Conservation (phyloP, 2,113 vertebrate genomes). For the Orthonyx spaldingii region DNA sequence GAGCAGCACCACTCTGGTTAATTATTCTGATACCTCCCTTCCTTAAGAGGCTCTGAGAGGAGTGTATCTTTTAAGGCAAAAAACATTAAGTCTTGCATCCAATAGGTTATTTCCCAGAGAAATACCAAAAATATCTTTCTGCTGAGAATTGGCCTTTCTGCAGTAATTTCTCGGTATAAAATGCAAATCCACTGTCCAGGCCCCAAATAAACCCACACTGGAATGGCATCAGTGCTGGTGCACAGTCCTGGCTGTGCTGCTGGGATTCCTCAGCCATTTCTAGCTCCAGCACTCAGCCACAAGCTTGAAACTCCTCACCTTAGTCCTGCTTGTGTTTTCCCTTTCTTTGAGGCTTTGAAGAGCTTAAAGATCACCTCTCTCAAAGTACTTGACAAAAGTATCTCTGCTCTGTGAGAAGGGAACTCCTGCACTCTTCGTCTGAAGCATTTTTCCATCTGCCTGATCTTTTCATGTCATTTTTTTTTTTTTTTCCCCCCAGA, state of each 20-base stretch:
- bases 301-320: neutral
- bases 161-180: neutral
- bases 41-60: neutral
- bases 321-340: neutral
- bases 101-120: neutral
- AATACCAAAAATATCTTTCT: neutral
- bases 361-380: neutral
- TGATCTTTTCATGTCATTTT: neutral
- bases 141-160: neutral
- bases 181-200: neutral
- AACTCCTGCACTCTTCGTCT: neutral
- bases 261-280: neutral
- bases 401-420: neutral
- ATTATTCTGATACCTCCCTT: neutral
- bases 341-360: neutral
- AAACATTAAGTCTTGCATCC: neutral
- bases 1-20: neutral
- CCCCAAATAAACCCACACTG: neutral
- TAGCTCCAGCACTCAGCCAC: neutral
- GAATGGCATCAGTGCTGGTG: accelerated
- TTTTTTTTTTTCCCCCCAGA: neutral
- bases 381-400: neutral
- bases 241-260: neutral
- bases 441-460: neutral
- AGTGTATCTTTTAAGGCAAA: neutral